phyloP scores from a whole-genome alignment of 2,888 invertebrate species.

The Philonicus albiceps region DNA sequence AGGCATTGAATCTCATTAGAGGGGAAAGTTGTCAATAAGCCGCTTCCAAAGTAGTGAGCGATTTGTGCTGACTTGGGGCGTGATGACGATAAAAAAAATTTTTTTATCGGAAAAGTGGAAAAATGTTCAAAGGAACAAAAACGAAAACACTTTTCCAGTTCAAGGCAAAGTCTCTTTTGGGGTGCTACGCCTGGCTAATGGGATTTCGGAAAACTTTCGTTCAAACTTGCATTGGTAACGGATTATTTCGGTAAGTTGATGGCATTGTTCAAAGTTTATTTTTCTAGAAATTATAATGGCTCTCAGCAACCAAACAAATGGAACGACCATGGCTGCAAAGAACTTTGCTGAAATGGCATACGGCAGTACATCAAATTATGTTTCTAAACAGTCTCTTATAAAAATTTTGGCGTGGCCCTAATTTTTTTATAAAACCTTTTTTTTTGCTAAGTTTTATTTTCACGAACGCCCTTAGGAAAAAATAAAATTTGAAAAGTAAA shows the following conservation, averaged over 20 bases:
- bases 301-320: neutral
- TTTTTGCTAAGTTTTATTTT: neutral
- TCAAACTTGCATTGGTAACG: neutral
- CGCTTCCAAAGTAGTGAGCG: neutral
- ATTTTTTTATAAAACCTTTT: neutral
- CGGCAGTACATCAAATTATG: neutral
- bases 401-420: neutral
- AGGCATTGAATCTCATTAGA: constrained; percentile 24
- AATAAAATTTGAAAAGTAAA: neutral
- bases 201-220: neutral
- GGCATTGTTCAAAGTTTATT: neutral
- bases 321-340: neutral
- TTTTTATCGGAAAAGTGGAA: neutral
- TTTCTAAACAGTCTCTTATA: neutral
- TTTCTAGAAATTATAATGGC: neutral
- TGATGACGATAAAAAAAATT: neutral
- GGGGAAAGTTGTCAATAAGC: constrained; percentile 2
- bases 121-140: neutral
- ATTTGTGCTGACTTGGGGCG: neutral
- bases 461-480: no score
- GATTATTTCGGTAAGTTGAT: neutral
- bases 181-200: neutral
- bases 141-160: neutral
- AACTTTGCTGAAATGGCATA: neutral
- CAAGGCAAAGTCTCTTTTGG: neutral